Base-by-base conservation (phyloP, 2,113 vertebrate genomes). In the Desmodus rotundus region DNA sequence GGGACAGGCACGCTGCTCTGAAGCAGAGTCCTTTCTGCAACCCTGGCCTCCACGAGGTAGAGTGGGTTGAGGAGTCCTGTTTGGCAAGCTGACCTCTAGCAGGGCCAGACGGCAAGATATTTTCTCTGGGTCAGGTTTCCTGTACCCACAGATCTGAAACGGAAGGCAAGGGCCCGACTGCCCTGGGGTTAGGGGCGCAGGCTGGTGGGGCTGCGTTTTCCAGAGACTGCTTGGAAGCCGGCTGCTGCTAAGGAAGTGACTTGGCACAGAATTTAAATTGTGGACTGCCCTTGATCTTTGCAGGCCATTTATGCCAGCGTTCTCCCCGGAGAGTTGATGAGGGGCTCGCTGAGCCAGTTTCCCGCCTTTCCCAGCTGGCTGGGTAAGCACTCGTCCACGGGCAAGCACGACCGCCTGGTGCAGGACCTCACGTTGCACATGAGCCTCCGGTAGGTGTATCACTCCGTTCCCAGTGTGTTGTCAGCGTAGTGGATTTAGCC, bases 261-360 rank as follows among this genome's bases (percentile, higher is more conserved):
- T 72, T 77, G 36, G 52, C 45, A 50, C 11, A 22, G 9, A 47
- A 36, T 86, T 78, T 94, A 58, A 88, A 61, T 70, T 65, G 63
- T 47, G 72, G 28, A 65, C 7, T 52, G 33, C 63, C 4, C 31
- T 84, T 95, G 83, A 8, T 38, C 36, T 6, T 82, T 68, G 95
- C 92, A 99, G 99, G 99, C 99, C 61, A 98, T 99, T 98, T 99
- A 99, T 94, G 99, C 99, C 52, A 99, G 99, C 1, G 99, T 99
- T 97, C 98, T 99, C 78, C 99, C 99, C 0, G 99, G 99, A 10
- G 99, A 99, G 97, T 98, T 99, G 96, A 99, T 99, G 99, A 99
- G 99, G 91, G 99, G 99, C 24, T 98, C 99, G 97, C 99, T 99
- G 99, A 98, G 98, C 82, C 99, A 99, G 96, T 99, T 99, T 96